A percentile compares a stretch with the other conserved stretches of the same genome.
phyloP scores from a whole-genome alignment of 2,888 invertebrate species.

The Glyphotaelius pellucidus region DNA sequence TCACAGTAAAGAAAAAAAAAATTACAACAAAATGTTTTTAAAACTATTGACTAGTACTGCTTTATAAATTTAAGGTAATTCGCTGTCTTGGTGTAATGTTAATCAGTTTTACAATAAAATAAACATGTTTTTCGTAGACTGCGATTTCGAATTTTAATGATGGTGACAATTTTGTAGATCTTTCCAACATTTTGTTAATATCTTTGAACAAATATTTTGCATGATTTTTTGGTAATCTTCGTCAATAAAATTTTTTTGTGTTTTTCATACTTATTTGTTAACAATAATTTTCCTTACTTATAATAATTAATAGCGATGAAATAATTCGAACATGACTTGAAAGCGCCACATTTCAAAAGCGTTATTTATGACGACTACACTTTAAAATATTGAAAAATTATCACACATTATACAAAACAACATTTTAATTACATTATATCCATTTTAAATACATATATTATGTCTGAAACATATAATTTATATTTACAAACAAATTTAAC shows the following conservation, averaged over 20 bases:
- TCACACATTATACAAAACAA: constrained; percentile 41
- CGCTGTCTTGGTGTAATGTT: constrained; percentile 23
- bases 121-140: neutral
- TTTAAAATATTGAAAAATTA: constrained; percentile 22
- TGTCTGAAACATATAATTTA: neutral
- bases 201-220: neutral
- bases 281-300: neutral
- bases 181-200: neutral
- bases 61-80: constrained; percentile 29
- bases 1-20: neutral
- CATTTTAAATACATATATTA: neutral
- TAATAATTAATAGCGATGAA: neutral
- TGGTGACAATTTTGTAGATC: neutral
- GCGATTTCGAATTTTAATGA: neutral
- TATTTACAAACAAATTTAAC: constrained; percentile 18
- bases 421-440: constrained; percentile 7
- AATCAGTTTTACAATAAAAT: neutral
- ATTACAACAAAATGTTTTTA: constrained; percentile 40
- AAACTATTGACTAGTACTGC: constrained; percentile 56
- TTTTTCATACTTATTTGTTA: neutral
- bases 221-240: neutral
- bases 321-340: constrained; percentile 12
- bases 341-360: constrained; percentile 3
- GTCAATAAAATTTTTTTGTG: neutral
- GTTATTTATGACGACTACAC: neutral